Evolutionary conservation across 1,140 invertebrate species (phyloP).

Genomic region (Saxidomus purpurata): DNA sequence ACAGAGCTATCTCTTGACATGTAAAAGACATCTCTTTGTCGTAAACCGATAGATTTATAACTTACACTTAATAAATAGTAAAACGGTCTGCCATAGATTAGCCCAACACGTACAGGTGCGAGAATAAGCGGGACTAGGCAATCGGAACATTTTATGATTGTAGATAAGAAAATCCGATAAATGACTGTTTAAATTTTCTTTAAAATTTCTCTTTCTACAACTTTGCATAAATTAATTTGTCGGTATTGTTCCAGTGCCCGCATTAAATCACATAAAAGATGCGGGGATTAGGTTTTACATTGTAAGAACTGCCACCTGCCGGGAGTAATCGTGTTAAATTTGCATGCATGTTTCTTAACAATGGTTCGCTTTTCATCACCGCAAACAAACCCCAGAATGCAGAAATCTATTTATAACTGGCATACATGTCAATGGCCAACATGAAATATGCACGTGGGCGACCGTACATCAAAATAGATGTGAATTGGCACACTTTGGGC

Average conservation of each 20-base stretch:
- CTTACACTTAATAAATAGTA: no score
- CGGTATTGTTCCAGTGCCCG: neutral
- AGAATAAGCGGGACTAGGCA: no score
- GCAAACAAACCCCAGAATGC: conserved; percentile 26
- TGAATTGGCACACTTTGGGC: neutral
- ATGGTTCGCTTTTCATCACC: conserved; percentile 2
- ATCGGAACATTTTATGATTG: no score
- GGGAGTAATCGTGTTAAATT: neutral
- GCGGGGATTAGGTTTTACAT: neutral
- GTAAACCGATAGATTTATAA: no score
- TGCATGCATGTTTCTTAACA: conserved; percentile 55
- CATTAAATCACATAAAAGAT: neutral
- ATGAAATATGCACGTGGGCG: conserved; percentile 47
- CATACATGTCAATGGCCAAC: neutral
- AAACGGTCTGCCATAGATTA: no score
- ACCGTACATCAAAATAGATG: conserved; percentile 18
- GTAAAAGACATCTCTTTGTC: no score
- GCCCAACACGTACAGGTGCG: no score
- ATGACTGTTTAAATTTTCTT: no score
- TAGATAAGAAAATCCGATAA: no score
- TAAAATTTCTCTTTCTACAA: neutral
- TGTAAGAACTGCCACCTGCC: conserved; percentile 42
- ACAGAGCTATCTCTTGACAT: no score
- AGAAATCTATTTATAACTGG: conserved; percentile 29
- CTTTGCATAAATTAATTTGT: neutral